Evolutionary conservation across 2,113 vertebrate genomes (phyloP).

Genomic region (Oxyura jamaicensis): DNA sequence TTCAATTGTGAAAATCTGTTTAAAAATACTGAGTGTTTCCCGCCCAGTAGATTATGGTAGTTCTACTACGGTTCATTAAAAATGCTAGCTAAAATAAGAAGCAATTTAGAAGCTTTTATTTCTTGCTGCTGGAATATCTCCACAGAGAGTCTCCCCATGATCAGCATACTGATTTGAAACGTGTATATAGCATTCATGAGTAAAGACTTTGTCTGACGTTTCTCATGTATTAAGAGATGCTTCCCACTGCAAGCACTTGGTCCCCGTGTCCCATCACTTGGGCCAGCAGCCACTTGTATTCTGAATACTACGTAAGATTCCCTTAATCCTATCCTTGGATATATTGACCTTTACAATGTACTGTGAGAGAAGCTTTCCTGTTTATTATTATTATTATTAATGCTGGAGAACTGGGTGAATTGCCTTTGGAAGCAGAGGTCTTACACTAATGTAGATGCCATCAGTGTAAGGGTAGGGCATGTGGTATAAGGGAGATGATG

Average conservation of each 20-base stretch:
- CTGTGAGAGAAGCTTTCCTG: neutral
- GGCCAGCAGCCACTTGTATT: neutral
- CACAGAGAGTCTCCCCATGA: neutral
- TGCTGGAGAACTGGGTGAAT: neutral
- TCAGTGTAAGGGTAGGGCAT: neutral
- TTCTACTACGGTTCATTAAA: neutral
- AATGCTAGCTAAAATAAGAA: neutral
- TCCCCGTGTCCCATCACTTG: neutral
- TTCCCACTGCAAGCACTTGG: neutral
- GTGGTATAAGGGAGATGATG: neutral
- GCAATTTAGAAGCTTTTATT: neutral
- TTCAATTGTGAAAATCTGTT: neutral
- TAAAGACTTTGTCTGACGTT: neutral
- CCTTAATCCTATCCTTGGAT: neutral
- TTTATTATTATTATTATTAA: too few species aligned
- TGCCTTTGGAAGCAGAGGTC: neutral
- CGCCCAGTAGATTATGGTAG: neutral
- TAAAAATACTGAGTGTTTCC: neutral
- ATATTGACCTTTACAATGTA: neutral
- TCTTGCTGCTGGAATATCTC: neutral
- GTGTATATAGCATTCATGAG: neutral
- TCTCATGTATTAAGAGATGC: neutral
- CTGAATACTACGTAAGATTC: neutral
- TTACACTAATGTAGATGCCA: neutral
- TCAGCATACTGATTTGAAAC: neutral